Evolutionary conservation across 1,140 invertebrate genomes (phyloP), one percentile per base, ranked within the genome.

Genomic region (Drosophila baimaii): DNA sequence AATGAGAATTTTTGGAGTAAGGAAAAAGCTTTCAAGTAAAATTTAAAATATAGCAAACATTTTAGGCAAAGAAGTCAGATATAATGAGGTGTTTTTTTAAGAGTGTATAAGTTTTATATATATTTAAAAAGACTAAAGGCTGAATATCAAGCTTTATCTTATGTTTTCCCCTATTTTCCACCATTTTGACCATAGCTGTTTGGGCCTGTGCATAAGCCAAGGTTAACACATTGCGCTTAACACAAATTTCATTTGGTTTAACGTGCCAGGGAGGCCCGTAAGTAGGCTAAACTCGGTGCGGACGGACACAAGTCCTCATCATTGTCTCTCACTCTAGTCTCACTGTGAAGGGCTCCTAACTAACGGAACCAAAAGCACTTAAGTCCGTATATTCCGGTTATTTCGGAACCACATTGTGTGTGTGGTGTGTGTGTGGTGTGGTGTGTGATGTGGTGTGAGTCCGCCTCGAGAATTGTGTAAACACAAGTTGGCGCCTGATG

Each of bases 171-270:
- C 6, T 23, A 27, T 43, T 17, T 21, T 10, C 31, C 25, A 39
- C n/a, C 3, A 10, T 57, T 19, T 10, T 29, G 31, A n/a, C 33
- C 65, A 7, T 5, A n/a, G 1, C 27, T 52, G 65, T 69, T n/a
- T 17, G 8, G 15, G 7, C 0, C 17, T 23, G 5, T 17, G 31
- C 27, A 9, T 29, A 4, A 65, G 55, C 58, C 75, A 81, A 81
- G 66, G 70, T 46, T 59, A 58, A 43, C 77, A 29, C 33, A 33
- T 43, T 71, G 49, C 49, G 59, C 61, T 82, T 41, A 79, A 59
- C 54, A 57, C 33, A 82, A 86, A 86, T 88, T 86, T 72, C 80
- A 79, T 86, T 86, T 88, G 33, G 56, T n/a, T 44, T 35, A 68
- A 58, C 65, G 29, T 56, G 65, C 19, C 41, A n/a, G 35, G 31